A percentile compares a stretch with the other conserved stretches of the same genome.
phyloP scores from a whole-genome alignment of 2,888 invertebrate genomes.

The Acanthosoma haemorrhoidale region DNA sequence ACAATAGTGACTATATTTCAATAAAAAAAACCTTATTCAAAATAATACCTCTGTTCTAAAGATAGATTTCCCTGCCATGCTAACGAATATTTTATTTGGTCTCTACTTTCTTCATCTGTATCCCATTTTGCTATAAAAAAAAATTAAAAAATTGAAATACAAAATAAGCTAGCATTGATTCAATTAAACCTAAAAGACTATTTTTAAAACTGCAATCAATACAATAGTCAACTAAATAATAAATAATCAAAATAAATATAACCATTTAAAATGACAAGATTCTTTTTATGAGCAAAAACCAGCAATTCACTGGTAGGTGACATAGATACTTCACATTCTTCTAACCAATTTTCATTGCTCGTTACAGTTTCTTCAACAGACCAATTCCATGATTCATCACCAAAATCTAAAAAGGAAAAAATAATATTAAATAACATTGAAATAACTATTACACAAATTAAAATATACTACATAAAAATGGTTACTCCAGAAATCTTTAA shows the following conservation, averaged over 20 bases:
- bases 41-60: slow-evolving; percentile 46
- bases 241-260: not conserved
- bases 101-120: slow-evolving; percentile 47
- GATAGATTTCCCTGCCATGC: slow-evolving; percentile 55
- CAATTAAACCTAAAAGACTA: not conserved
- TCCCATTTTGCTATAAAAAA: slow-evolving; percentile 57
- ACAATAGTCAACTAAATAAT: not conserved
- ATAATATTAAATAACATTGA: no score
- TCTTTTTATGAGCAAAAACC: slow-evolving; percentile 60
- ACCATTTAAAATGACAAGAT: slow-evolving; percentile 60
- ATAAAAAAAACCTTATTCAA: no score
- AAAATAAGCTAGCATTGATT: not conserved
- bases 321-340: slow-evolving; percentile 60
- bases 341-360: slow-evolving; percentile 55
- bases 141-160: not conserved
- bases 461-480: no score
- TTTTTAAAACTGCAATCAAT: not conserved
- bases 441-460: no score
- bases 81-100: slow-evolving; percentile 53
- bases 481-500: no score
- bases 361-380: slow-evolving; percentile 34
- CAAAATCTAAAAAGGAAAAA: no score
- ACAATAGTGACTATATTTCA: no score
- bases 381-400: slow-evolving; percentile 40
- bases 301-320: slow-evolving; percentile 69